A percentile compares a stretch with the other conserved stretches of the same genome.
phyloP scores from a whole-genome alignment of 2,888 invertebrate genomes.

The Aporophyla nigra region DNA sequence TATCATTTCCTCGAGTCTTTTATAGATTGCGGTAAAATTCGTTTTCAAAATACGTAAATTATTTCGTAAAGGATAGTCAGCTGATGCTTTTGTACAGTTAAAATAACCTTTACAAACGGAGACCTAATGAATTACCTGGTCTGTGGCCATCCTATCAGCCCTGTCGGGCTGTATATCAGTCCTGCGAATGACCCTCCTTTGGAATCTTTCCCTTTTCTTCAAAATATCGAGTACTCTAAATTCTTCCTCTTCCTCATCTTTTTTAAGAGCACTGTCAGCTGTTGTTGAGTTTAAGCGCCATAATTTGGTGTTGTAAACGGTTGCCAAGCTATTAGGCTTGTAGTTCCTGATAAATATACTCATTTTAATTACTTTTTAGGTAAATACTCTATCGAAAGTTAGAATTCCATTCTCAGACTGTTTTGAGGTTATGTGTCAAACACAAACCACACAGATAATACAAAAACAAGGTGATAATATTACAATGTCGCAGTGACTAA shows the following conservation, averaged over 20 bases:
- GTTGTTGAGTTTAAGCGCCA: constrained; percentile 85
- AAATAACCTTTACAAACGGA: neutral
- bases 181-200: constrained; percentile 74
- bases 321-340: constrained; percentile 73
- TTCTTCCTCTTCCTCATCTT: constrained; percentile 84
- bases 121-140: constrained; percentile 79
- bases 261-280: constrained; percentile 76
- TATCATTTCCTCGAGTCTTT: too few species aligned
- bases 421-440: constrained; percentile 72
- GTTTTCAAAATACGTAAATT: neutral
- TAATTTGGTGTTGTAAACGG: constrained; percentile 77
- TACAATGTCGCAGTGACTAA: neutral
- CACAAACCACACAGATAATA: constrained; percentile 43
- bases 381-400: constrained; percentile 40
- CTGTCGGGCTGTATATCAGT: constrained; percentile 85
- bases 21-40: neutral
- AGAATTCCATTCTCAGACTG: constrained; percentile 73
- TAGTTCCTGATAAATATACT: constrained; percentile 83
- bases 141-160: constrained; percentile 84
- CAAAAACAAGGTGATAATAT: constrained; percentile 5
- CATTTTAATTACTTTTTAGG: constrained; percentile 76
- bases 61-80: neutral
- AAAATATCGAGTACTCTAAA: constrained; percentile 90
- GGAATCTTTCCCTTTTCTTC: constrained; percentile 79
- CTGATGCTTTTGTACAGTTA: constrained; percentile 11